Evolutionary conservation across 2,797 vertebrate genomes (phyloP).

Genomic region (Sebastes iracundus): DNA sequence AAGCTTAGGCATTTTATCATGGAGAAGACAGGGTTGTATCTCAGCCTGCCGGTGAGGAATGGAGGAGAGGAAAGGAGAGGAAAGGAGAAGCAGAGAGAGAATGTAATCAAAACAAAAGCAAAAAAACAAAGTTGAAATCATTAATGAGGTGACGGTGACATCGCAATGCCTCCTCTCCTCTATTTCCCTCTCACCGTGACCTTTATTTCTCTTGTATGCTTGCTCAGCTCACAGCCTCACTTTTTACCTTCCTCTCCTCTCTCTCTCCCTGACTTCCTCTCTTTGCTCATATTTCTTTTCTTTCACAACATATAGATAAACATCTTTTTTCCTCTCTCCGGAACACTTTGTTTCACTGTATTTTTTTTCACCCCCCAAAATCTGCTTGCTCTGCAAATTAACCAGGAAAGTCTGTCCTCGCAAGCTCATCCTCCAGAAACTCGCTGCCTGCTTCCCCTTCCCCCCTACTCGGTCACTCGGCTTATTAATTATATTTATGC

Average conservation of each 20-base stretch:
- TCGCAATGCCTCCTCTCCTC: conserved; percentile 13
- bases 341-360: conserved; percentile 10
- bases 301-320: conserved; percentile 47
- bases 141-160: conserved; percentile 72
- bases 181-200: conserved; percentile 47
- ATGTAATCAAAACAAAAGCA: conserved; percentile 29
- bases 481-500: conserved; percentile 67
- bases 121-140: conserved; percentile 31
- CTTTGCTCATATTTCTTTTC: conserved; percentile 40
- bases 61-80: background rate
- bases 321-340: background rate
- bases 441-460: background rate
- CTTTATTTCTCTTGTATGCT: conserved; percentile 58
- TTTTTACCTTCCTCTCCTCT: conserved; percentile 19
- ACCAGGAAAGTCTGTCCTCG: conserved; percentile 20
- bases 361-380: conserved; percentile 5
- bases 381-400: conserved; percentile 63
- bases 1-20: conserved; percentile 44
- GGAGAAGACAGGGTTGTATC: conserved; percentile 15
- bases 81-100: background rate
- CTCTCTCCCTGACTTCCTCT: background rate
- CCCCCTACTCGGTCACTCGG: conserved; percentile 21
- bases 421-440: conserved; percentile 35
- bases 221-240: conserved; percentile 49
- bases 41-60: conserved; percentile 18